phyloP scores from a whole-genome alignment of 2,797 vertebrate species.

The Epinephelus awoara region DNA sequence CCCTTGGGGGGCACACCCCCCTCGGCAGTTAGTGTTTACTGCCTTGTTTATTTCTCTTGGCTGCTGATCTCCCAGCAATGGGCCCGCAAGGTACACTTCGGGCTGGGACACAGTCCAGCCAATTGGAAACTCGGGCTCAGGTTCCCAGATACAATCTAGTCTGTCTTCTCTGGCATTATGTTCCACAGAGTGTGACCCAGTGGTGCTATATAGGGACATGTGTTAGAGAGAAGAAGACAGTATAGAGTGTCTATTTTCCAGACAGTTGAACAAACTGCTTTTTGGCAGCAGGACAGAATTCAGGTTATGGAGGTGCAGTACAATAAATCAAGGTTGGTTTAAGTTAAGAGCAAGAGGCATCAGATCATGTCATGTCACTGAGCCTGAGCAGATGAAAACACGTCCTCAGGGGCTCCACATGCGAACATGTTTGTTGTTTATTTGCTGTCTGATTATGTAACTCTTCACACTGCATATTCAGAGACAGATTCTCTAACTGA shows the following conservation, averaged over 20 bases:
- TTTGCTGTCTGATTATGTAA: not conserved
- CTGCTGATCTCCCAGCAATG: constrained; percentile 53
- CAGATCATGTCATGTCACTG: not conserved
- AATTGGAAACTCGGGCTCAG: constrained; percentile 14
- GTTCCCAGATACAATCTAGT: constrained; percentile 25
- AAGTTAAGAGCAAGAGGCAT: not conserved
- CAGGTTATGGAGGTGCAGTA: not conserved
- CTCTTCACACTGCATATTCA: not conserved
- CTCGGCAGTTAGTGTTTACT: constrained; percentile 66
- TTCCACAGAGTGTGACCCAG: constrained; percentile 40
- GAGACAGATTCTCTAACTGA: not conserved
- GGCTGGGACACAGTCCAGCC: constrained; percentile 52
- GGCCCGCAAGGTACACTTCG: constrained; percentile 64
- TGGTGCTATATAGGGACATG: not conserved
- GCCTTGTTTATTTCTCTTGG: constrained; percentile 77
- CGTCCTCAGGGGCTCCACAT: not conserved
- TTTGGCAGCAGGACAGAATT: constrained; percentile 35
- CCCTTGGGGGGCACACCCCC: constrained; percentile 40
- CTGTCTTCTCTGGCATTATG: constrained; percentile 29
- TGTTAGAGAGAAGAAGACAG: constrained; percentile 19
- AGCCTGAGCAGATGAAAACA: constrained; percentile 4
- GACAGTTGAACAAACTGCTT: constrained; percentile 34
- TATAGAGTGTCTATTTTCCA: constrained; percentile 29
- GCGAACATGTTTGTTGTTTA: not conserved
- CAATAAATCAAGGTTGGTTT: constrained; percentile 23